These are phyloP conservation scores for Drosophila oshimai DNA, from an alignment of 1,140 invertebrate genomes.

Conservation along the genomic window DNA sequence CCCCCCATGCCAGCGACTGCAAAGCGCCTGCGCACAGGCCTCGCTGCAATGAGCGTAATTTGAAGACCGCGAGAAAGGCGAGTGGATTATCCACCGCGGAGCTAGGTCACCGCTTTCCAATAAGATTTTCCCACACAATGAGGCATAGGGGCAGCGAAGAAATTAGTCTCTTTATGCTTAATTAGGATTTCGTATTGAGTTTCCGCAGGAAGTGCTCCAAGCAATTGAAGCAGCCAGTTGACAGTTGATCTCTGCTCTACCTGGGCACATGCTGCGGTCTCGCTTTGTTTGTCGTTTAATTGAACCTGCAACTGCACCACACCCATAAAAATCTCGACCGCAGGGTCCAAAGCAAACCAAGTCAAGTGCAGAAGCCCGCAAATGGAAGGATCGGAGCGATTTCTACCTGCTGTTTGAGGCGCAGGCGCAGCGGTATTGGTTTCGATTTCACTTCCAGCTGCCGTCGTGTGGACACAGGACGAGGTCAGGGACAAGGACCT, in stretches of 20 bases:
- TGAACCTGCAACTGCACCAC: conserved; percentile 47
- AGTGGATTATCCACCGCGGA: conserved; percentile 46
- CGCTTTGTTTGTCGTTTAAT: conserved; percentile 51
- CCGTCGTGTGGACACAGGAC: conserved; percentile 17
- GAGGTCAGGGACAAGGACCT: background rate
- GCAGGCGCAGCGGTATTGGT: conserved; percentile 22
- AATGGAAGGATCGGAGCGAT: conserved; percentile 25
- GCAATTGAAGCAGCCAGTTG: conserved; percentile 32
- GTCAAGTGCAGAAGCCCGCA: conserved; percentile 54
- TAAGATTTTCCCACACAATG: conserved; percentile 68
- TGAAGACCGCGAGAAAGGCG: conserved; percentile 72
- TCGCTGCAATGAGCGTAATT: conserved; percentile 59
- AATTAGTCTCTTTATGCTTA: conserved; percentile 73
- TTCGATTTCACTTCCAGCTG: conserved; percentile 50
- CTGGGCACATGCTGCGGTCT: conserved; percentile 71
- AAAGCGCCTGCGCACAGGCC: conserved; percentile 52
- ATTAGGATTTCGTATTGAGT: conserved; percentile 52
- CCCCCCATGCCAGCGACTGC: background rate
- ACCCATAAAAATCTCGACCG: conserved; percentile 59
- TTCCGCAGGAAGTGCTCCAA: conserved; percentile 57
- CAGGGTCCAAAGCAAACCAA: conserved; percentile 17
- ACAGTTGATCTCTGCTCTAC: conserved; percentile 46
- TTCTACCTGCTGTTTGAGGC: conserved; percentile 27
- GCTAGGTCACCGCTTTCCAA: conserved; percentile 48
- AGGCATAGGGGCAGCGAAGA: conserved; percentile 3